A percentile compares a stretch with the other conserved stretches of the same genome.
Conservation (phyloP, 2,113 vertebrate genomes). For the Tachysurus fulvidraco region DNA sequence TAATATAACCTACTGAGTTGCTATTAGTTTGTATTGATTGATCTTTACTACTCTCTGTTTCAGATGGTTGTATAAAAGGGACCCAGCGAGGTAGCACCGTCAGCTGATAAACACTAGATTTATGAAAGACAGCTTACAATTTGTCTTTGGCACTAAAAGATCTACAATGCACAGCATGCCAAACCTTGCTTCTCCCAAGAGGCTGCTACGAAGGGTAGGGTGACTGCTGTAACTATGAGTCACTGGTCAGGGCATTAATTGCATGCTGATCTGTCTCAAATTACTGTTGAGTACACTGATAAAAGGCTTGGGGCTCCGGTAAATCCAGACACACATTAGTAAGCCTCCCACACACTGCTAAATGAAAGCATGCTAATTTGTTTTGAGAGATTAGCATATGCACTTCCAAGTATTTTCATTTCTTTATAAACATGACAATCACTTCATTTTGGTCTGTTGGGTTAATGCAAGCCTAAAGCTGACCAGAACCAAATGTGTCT, state of each 20-base stretch:
- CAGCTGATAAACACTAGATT: conserved; percentile 70
- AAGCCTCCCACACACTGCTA: conserved; percentile 59
- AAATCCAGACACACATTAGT: conserved; percentile 56
- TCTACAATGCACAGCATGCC: conserved; percentile 64
- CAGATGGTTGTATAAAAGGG: conserved; percentile 46
- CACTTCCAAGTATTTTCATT: conserved; percentile 13
- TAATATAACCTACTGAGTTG: conserved; percentile 13
- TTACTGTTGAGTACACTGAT: conserved; percentile 64
- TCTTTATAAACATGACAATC: background rate
- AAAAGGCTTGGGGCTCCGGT: conserved; percentile 63
- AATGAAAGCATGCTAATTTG: conserved; percentile 46
- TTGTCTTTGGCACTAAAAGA: conserved; percentile 70
- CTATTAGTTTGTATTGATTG: conserved; percentile 19
- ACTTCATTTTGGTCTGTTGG: background rate
- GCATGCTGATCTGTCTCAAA: conserved; percentile 65
- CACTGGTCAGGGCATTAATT: conserved; percentile 66
- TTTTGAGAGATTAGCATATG: conserved; percentile 42
- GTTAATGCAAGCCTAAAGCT: background rate
- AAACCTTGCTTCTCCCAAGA: conserved; percentile 63
- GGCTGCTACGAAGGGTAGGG: conserved; percentile 63
- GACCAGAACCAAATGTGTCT: background rate
- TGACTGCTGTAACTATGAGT: conserved; percentile 66
- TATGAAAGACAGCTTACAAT: conserved; percentile 70
- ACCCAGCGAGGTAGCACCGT: conserved; percentile 36
- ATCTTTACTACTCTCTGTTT: conserved; percentile 3